A percentile compares a stretch with the other conserved stretches of the same genome.
These are phyloP conservation scores for Procambarus virginalis DNA, from an alignment of 1,140 invertebrate genomes.

Conservation along the genomic window DNA sequence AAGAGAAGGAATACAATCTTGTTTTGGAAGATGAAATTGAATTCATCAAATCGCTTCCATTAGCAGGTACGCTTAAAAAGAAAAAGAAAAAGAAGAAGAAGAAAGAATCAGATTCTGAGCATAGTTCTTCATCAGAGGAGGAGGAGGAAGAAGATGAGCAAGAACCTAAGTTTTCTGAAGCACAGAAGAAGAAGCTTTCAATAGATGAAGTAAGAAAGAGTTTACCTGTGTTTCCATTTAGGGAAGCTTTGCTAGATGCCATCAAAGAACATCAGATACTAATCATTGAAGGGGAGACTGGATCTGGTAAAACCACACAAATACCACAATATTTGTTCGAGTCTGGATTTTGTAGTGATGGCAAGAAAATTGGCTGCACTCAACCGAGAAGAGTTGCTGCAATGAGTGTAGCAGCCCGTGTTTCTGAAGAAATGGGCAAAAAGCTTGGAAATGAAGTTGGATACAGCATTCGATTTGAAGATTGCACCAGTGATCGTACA, in stretches of 20 bases:
- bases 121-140: conserved; percentile 43
- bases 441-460: conserved; percentile 84
- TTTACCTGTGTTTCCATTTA: conserved; percentile 95
- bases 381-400: conserved; percentile 87
- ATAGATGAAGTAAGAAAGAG: conserved; percentile 95
- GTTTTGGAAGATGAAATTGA: conserved; percentile 97
- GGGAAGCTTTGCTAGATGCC: conserved; percentile 81
- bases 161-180: conserved; percentile 78
- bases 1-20: conserved; percentile 91
- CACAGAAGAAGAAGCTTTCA: conserved; percentile 84
- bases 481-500: conserved; percentile 84
- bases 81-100: conserved; percentile 69
- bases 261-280: conserved; percentile 78
- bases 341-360: conserved; percentile 87
- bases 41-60: conserved; percentile 94
- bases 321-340: conserved; percentile 98
- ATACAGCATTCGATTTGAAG: conserved; percentile 87
- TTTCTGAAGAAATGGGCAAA: conserved; percentile 82
- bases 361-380: conserved; percentile 87
- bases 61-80: conserved; percentile 83
- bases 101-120: conserved; percentile 37
- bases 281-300: conserved; percentile 95
- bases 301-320: conserved; percentile 98
- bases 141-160: conserved; percentile 73
- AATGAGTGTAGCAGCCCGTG: conserved; percentile 85